Conservation (phyloP, 1,140 invertebrate species). For the Leptoteleia sp. region DNA sequence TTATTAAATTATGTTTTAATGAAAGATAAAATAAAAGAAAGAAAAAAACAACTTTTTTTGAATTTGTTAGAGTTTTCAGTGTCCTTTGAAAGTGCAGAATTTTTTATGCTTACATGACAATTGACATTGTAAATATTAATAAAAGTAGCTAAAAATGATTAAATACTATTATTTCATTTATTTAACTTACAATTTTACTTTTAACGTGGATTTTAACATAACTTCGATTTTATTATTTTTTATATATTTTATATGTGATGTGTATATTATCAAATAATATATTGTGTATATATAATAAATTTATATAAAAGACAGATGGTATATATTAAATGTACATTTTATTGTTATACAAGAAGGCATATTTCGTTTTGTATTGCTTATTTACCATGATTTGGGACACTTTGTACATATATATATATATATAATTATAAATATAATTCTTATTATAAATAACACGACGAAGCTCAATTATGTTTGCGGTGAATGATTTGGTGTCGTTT, state of each 20-base stretch:
- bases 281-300: conserved; percentile 57
- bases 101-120: no score
- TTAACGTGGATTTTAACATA: conserved; percentile 9
- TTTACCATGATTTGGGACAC: conserved; percentile 48
- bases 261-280: conserved; percentile 50
- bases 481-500: conserved; percentile 30
- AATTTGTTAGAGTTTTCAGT: no score
- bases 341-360: conserved; percentile 19
- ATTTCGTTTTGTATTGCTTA: background rate
- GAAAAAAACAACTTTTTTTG: no score
- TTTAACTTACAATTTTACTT: no score
- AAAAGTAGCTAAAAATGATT: no score
- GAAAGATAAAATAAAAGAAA: background rate
- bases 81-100: no score
- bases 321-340: conserved; percentile 51
- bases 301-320: conserved; percentile 38
- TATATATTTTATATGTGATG: conserved; percentile 51
- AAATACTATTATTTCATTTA: no score
- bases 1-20: background rate
- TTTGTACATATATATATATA: conserved; percentile 41
- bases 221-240: conserved; percentile 29
- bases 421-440: conserved; percentile 26
- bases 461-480: conserved; percentile 68
- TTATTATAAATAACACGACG: conserved; percentile 54
- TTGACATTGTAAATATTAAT: no score